A percentile compares a stretch with the other conserved stretches of the same genome.
Conservation (phyloP, 1,140 invertebrate genomes). For the Drosophila teissieri region DNA sequence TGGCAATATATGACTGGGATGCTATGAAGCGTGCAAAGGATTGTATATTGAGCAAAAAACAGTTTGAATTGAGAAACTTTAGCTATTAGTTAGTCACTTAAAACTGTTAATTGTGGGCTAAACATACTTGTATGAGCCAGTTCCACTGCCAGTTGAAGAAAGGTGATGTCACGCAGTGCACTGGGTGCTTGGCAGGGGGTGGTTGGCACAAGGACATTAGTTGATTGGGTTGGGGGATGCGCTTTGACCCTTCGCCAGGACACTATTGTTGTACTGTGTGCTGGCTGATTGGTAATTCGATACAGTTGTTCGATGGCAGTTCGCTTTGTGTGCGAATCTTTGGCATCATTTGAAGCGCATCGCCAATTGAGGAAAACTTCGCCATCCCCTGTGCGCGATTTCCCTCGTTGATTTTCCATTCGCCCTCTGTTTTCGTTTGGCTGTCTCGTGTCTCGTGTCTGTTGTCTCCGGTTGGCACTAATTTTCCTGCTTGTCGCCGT, state of each 20-base stretch:
- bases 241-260: constrained; percentile 30
- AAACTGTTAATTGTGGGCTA: not conserved
- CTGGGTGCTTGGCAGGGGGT: too few species aligned
- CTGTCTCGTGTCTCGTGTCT: constrained; percentile 20
- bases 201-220: not conserved
- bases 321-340: constrained; percentile 60
- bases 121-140: not conserved
- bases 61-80: too few species aligned
- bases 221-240: not conserved
- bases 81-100: too few species aligned
- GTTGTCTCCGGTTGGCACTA: constrained; percentile 63
- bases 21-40: not conserved
- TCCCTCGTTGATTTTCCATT: constrained; percentile 8
- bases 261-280: constrained; percentile 67
- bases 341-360: constrained; percentile 78
- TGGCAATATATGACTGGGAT: constrained; percentile 50
- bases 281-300: constrained; percentile 81
- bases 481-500: constrained; percentile 80
- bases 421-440: constrained; percentile 9
- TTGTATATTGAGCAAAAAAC: too few species aligned
- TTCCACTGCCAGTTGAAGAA: constrained; percentile 23
- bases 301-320: constrained; percentile 76
- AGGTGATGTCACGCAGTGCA: constrained; percentile 67
- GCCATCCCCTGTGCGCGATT: constrained; percentile 20
- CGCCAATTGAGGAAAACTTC: constrained; percentile 68